Evolutionary conservation across 2,888 invertebrate species (phyloP).

Genomic region (Trissoscelio sp.): DNA sequence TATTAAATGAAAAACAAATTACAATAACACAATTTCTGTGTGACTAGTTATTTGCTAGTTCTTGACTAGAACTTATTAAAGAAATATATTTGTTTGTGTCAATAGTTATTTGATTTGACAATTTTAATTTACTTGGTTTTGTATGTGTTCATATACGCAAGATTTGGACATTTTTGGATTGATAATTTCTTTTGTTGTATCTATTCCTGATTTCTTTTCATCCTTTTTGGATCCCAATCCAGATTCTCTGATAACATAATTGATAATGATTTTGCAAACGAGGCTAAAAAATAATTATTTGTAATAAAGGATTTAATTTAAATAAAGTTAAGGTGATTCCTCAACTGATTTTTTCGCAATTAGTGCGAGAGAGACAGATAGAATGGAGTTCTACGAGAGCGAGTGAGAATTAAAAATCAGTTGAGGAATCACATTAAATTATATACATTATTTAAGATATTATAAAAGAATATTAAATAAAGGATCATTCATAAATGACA

Average conservation of each 20-base stretch:
- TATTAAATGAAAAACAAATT: too few relatives aligned
- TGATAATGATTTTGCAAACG: slow-evolving; percentile 85
- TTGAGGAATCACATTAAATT: too few relatives aligned
- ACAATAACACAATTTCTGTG: slow-evolving; percentile 94
- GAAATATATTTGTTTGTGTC: too few relatives aligned
- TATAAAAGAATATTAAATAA: slow-evolving; percentile 15
- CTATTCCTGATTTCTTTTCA: slow-evolving; percentile 83
- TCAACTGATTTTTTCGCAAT: too few relatives aligned
- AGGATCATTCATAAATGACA: too few relatives aligned
- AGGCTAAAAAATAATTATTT: slow-evolving; percentile 84
- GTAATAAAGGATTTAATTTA: too few relatives aligned
- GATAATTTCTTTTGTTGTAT: slow-evolving; percentile 86
- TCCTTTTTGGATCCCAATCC: slow-evolving; percentile 86
- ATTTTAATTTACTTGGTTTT: slow-evolving; percentile 82
- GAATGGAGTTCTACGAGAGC: too few relatives aligned
- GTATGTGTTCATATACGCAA: slow-evolving; percentile 87
- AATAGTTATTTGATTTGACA: not conserved
- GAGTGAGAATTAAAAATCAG: too few relatives aligned
- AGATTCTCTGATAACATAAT: slow-evolving; percentile 88
- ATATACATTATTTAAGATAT: not conserved
- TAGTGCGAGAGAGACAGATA: too few relatives aligned
- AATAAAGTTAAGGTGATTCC: too few relatives aligned
- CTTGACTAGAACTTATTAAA: slow-evolving; percentile 87
- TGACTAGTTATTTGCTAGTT: slow-evolving; percentile 88
- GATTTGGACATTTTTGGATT: slow-evolving; percentile 84